Percentiles rank a stretch among this genome's conserved stretches.
Conservation (phyloP, 2,888 invertebrate species). For the Polyommatus iphigenia region DNA sequence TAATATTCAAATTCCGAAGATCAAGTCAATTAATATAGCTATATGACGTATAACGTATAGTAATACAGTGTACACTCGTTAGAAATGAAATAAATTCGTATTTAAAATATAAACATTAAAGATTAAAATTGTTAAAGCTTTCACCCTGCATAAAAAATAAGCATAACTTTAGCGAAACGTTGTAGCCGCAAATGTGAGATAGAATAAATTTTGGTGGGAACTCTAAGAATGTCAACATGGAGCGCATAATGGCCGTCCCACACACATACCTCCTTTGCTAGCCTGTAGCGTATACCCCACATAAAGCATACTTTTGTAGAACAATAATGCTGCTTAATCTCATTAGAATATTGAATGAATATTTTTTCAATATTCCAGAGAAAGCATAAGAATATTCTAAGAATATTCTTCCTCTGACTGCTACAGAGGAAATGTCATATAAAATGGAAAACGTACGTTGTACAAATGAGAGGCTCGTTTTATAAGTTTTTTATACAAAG, state of each 20-base stretch:
- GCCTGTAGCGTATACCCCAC: neutral
- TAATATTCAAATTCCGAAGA: conserved; percentile 1
- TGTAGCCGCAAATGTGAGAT: neutral
- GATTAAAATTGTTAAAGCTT: neutral
- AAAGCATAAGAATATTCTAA: too few species aligned
- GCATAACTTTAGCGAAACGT: neutral
- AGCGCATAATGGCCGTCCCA: neutral
- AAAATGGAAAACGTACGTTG: too few species aligned
- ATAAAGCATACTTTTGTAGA: too few species aligned
- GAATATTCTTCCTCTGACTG: too few species aligned
- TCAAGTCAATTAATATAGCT: neutral
- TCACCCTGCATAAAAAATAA: neutral
- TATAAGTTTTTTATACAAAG: too few species aligned
- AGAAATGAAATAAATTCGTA: too few species aligned
- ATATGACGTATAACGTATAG: neutral
- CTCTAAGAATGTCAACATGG: neutral
- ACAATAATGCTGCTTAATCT: neutral
- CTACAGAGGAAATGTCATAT: too few species aligned
- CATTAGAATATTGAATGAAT: neutral
- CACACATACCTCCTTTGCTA: neutral
- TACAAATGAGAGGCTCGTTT: too few species aligned
- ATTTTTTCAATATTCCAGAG: too few species aligned
- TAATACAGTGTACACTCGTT: too few species aligned
- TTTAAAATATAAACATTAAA: too few species aligned
- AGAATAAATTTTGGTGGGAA: neutral